Percentiles rank a stretch among this genome's conserved stretches.
phyloP scores from a whole-genome alignment of 2,888 invertebrate genomes.

The Ctenicera cuprea region DNA sequence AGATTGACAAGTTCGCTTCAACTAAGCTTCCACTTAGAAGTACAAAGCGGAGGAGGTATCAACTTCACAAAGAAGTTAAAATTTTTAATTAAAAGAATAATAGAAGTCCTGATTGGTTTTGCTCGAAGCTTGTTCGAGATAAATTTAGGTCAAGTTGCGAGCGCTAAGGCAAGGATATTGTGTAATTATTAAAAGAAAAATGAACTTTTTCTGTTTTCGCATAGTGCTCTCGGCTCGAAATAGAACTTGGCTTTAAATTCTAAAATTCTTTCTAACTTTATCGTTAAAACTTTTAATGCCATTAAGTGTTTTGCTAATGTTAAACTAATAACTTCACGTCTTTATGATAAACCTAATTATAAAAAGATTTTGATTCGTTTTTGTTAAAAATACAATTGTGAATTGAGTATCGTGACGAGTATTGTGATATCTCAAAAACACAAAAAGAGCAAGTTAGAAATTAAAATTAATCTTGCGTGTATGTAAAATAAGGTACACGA shows the following conservation, averaged over 20 bases:
- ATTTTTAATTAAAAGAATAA: constrained; percentile 58
- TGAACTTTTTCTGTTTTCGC: constrained; percentile 7
- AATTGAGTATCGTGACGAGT: constrained; percentile 23
- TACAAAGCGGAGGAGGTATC: constrained; percentile 54
- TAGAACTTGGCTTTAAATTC: no score
- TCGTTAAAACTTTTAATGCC: no score
- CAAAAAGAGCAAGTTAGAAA: constrained; percentile 17
- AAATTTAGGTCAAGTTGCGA: constrained; percentile 51
- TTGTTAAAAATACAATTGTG: no score
- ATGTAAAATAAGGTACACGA: constrained; percentile 35
- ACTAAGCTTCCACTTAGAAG: constrained; percentile 48
- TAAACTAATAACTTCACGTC: no score
- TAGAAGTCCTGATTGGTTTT: constrained; percentile 54
- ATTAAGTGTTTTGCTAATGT: no score
- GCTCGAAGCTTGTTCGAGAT: constrained; percentile 47
- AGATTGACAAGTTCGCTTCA: constrained; percentile 53
- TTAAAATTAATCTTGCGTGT: constrained; percentile 44
- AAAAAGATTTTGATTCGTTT: no score
- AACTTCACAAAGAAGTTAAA: constrained; percentile 55
- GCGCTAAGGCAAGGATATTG: constrained; percentile 26
- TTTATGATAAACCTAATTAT: no score
- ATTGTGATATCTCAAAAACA: constrained; percentile 23
- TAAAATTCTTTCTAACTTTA: no score
- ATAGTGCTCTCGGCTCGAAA: neutral
- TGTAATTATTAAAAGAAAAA: constrained; percentile 32